phyloP scores from a whole-genome alignment of 64 coral and sea anemone species.

The Montipora capricornis region DNA sequence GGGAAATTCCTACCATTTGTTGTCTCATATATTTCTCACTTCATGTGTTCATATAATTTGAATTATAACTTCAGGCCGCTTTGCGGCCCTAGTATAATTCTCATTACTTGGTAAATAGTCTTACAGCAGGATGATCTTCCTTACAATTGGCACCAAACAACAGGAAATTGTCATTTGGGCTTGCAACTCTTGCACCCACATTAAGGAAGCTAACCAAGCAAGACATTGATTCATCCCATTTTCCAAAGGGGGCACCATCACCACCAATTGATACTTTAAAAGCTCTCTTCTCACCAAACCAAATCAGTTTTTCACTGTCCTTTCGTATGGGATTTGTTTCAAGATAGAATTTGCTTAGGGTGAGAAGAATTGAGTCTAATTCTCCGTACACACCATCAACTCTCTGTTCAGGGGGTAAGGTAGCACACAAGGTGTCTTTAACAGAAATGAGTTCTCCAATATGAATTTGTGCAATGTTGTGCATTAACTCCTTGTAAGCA shows the following conservation, averaged over 20 bases:
- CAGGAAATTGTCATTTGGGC: constrained; percentile 66
- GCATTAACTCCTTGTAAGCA: constrained; percentile 34
- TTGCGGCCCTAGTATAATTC: too few species aligned
- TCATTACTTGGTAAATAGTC: not conserved
- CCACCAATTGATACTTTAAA: constrained; percentile 65
- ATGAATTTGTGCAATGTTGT: constrained; percentile 44
- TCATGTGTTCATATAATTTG: too few species aligned
- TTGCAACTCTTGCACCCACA: constrained; percentile 43
- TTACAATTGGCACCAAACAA: constrained; percentile 75
- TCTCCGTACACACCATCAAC: constrained; percentile 68
- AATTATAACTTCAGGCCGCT: too few species aligned
- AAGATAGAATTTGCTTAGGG: constrained; percentile 60
- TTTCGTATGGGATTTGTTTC: constrained; percentile 45
- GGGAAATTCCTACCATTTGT: too few species aligned
- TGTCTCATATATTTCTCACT: too few species aligned
- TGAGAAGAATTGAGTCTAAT: constrained; percentile 49
- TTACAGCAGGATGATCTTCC: constrained; percentile 24
- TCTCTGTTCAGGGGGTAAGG: constrained; percentile 25
- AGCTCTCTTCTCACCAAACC: constrained; percentile 51
- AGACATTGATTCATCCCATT: constrained; percentile 39
- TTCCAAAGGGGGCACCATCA: constrained; percentile 53
- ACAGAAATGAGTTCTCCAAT: constrained; percentile 26
- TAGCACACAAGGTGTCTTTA: constrained; percentile 25
- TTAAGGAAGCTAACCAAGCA: constrained; percentile 43
- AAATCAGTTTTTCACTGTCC: constrained; percentile 55